phyloP scores from a whole-genome alignment of 2,797 vertebrate species.

The Taenioides sp. region DNA sequence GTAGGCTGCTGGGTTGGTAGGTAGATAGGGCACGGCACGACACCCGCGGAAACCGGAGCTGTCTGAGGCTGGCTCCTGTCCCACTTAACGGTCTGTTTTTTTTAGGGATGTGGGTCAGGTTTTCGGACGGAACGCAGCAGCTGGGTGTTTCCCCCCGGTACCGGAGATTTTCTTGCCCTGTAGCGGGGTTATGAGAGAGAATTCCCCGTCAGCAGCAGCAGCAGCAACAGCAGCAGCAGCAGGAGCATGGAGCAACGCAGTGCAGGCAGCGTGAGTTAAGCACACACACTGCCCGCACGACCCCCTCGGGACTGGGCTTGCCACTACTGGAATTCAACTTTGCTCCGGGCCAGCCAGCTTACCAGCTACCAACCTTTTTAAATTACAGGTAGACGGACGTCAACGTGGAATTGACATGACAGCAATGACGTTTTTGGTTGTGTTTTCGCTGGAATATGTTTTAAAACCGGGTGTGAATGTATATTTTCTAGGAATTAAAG shows the following conservation, averaged over 20 bases:
- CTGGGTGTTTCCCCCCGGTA: conserved; percentile 14
- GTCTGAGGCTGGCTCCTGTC: conserved; percentile 34
- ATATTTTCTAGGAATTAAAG: conserved; percentile 24
- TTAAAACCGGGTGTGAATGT: neutral
- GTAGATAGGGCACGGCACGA: conserved; percentile 38
- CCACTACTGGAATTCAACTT: conserved; percentile 57
- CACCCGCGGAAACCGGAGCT: conserved; percentile 32
- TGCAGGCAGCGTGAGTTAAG: conserved; percentile 74
- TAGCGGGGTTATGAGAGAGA: conserved; percentile 45
- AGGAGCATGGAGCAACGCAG: conserved; percentile 65
- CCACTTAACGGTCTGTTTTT: conserved; percentile 47
- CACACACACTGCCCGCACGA: conserved; percentile 36
- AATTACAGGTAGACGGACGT: neutral
- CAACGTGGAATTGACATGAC: neutral
- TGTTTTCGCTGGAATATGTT: conserved; percentile 12
- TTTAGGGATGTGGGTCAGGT: conserved; percentile 36
- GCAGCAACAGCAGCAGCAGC: conserved; percentile 29
- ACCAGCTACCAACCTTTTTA: conserved; percentile 25
- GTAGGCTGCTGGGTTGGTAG: conserved; percentile 35
- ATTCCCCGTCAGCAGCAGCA: conserved; percentile 61
- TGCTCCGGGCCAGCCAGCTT: conserved; percentile 12
- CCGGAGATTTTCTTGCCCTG: conserved; percentile 47
- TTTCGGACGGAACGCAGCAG: conserved; percentile 27
- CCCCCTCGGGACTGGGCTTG: conserved; percentile 49
- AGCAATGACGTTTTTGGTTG: neutral